Conservation (phyloP, 2,797 vertebrate species). For the Furcifer pardalis region DNA sequence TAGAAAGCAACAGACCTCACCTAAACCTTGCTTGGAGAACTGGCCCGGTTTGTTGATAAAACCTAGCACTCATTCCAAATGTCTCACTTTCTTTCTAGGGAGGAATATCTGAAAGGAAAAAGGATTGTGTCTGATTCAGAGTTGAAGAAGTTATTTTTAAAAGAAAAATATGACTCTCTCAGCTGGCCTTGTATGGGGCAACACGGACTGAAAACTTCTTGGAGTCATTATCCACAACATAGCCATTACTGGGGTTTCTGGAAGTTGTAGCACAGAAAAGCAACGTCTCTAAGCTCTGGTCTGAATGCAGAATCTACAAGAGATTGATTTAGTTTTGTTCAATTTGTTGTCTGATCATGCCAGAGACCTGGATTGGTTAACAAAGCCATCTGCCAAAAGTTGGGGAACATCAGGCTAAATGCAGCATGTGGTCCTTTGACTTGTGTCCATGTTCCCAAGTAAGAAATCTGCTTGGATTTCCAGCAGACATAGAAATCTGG, state of each 20-base stretch:
- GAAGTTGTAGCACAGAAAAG: too few relatives aligned
- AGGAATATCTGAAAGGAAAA: not conserved
- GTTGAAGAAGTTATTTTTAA: too few relatives aligned
- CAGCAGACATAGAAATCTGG: too few relatives aligned
- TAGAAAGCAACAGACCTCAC: not conserved
- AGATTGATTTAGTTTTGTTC: not conserved
- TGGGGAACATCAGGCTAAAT: not conserved
- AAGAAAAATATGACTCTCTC: too few relatives aligned
- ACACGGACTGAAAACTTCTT: too few relatives aligned
- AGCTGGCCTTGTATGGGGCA: too few relatives aligned
- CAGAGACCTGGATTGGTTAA: not conserved
- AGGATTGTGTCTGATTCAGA: too few relatives aligned
- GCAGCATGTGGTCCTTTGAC: not conserved
- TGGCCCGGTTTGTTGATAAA: not conserved
- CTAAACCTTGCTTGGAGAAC: not conserved
- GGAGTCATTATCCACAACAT: too few relatives aligned
- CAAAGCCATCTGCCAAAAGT: not conserved
- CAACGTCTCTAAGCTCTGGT: too few relatives aligned
- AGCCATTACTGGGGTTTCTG: too few relatives aligned
- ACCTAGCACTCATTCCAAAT: not conserved
- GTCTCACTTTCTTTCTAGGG: not conserved
- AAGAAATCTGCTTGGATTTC: not conserved
- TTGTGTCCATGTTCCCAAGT: not conserved
- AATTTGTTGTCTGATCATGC: not conserved
- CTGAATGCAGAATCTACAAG: not conserved